Evolutionary conservation across 1,140 invertebrate species (phyloP).

Genomic region (Zaprionus ghesquierei): DNA sequence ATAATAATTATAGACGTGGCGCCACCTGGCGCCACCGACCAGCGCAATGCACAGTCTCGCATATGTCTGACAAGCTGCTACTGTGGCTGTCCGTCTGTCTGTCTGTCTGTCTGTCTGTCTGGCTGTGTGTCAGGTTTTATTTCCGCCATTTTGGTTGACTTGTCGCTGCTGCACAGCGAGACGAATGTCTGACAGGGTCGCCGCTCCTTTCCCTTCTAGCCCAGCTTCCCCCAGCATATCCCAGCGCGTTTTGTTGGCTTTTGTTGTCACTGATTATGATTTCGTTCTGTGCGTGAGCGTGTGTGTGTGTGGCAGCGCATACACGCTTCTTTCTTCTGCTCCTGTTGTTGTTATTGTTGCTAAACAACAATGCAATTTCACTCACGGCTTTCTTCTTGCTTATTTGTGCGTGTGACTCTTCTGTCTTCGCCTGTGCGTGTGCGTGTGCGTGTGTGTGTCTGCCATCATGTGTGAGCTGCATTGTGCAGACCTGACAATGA

Average conservation of each 20-base stretch:
- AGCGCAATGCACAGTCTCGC: background rate
- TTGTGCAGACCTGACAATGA: background rate
- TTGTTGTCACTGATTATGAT: conserved; percentile 34
- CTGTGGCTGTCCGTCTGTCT: background rate
- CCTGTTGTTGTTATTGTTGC: conserved; percentile 17
- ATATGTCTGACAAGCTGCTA: conserved; percentile 2
- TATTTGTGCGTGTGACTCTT: conserved; percentile 19
- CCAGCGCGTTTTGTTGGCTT: conserved; percentile 4
- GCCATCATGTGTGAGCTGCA: background rate
- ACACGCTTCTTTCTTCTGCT: background rate
- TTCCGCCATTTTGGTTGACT: conserved; percentile 2
- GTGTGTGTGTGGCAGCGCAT: background rate
- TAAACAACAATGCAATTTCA: conserved; percentile 30
- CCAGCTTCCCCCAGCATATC: too few species aligned
- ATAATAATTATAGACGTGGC: conserved; percentile 40
- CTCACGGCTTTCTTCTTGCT: background rate
- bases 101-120: background rate
- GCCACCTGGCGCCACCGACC: conserved; percentile 29
- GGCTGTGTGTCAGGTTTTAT: conserved; percentile 1
- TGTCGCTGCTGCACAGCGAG: background rate
- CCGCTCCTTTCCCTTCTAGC: background rate
- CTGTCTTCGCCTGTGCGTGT: background rate
- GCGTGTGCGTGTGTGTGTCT: background rate
- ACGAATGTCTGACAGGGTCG: conserved; percentile 9
- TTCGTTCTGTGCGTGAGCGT: conserved; percentile 1